Evolutionary conservation across 2,888 invertebrate species (phyloP), one percentile per base, ranked within the genome.

Genomic region (Seladonia tumulorum): DNA sequence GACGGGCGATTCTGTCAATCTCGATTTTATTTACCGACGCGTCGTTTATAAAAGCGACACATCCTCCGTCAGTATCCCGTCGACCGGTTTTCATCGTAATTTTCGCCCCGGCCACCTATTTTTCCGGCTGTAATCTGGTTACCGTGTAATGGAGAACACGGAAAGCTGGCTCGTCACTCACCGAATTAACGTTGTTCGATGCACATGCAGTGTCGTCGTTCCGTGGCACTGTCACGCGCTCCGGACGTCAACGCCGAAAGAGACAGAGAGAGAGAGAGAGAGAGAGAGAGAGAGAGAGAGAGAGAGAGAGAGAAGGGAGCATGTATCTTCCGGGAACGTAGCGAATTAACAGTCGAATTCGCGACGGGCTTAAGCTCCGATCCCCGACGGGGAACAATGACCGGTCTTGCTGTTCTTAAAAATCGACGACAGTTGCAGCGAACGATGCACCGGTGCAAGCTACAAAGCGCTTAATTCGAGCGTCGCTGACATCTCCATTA

Each of bases 1-100:
- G 73, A 68, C 47, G n/a, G 60, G 76, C 73, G 70, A 57, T 85
- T 76, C 78, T 53, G 84, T 84, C 85, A 72, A 76, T 79, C 72
- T 42, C n/a, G 71, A 79, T 79, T 79, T 76, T 79, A 72, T 84
- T 85, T 76, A 72, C 45, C n/a, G 85, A 47, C 79, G 47, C 49
- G 84, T 75, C 84, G 57, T 84, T 79, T 79, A 74, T 75, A 71
- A 84, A 84, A 76, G 10, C 72, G 84, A 60, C 79, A 29, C 63
- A 60, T 83, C 75, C 71, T 57, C 71, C 70, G 85, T 76, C 75
- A 25, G 72, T 72, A 45, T 83, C 45, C 74, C 49, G 70, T 72
- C 78, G 53, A 60, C 72, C 74, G 70, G 66, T 29, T 77, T 39
- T 60, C n/a, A 70, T 79, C 76, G 63, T 84, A 66, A 76, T 79